Conservation (phyloP, 2,797 vertebrate species). For the Taenioides sp. region DNA sequence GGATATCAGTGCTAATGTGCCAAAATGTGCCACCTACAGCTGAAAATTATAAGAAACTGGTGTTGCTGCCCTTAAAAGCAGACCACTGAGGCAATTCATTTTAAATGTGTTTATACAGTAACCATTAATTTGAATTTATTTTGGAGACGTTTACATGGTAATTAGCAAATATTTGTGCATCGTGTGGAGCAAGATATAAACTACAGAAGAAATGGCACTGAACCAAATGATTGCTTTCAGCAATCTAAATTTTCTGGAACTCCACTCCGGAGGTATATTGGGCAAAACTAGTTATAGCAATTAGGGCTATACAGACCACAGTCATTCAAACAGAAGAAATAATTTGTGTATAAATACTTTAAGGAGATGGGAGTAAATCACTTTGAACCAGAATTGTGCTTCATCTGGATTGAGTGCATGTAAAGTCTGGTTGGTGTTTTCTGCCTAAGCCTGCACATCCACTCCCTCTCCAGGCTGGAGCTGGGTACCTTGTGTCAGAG, state of each 20-base stretch:
- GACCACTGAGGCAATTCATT: slow-evolving; percentile 54
- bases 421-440: slow-evolving; percentile 36
- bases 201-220: slow-evolving; percentile 51
- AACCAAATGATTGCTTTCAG: slow-evolving; percentile 48
- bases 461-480: slow-evolving; percentile 32
- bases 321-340: slow-evolving; percentile 40
- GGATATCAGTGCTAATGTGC: too few relatives aligned
- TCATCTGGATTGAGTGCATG: slow-evolving; percentile 41
- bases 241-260: slow-evolving; percentile 49
- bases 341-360: slow-evolving; percentile 42
- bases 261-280: slow-evolving; percentile 47
- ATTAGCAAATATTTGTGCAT: slow-evolving; percentile 63
- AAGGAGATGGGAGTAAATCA: slow-evolving; percentile 38
- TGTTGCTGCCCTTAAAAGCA: too few relatives aligned
- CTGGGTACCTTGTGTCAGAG: slow-evolving; percentile 36
- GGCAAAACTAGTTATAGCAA: slow-evolving; percentile 36
- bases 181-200: slow-evolving; percentile 61
- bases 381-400: slow-evolving; percentile 28
- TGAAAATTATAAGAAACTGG: too few relatives aligned
- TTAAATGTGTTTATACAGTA: slow-evolving; percentile 70
- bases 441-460: slow-evolving; percentile 39
- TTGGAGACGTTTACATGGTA: slow-evolving; percentile 60
- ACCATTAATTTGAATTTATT: slow-evolving; percentile 61
- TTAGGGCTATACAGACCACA: slow-evolving; percentile 54
- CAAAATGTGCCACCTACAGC: too few relatives aligned